Evolutionary conservation across 2,797 vertebrate genomes (phyloP), one percentile per base, ranked within the genome.

Genomic region (Spizella passerina): DNA sequence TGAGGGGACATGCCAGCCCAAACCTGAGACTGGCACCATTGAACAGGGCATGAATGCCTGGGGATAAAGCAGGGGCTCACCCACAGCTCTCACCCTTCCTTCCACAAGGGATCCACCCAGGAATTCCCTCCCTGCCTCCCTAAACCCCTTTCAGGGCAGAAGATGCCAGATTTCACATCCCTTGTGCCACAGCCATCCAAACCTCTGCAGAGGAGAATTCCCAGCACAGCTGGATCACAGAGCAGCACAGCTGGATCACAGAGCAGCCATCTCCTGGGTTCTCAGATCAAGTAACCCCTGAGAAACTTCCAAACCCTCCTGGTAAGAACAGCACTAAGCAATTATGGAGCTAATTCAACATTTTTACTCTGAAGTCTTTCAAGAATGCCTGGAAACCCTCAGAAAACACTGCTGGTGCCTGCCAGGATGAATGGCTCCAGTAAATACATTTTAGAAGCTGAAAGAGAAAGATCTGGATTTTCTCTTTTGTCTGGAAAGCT

Each of bases 21-120:
- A n/a, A 14, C 1, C 11, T 4, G 12, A 3, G 24, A 22, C 4
- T 0, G 7, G 18, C 30, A 19, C 3, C 3, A 0, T 5, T 14
- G 15, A 10, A 5, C 20, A 22, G n/a, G 17, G 12, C 46, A 14
- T 7, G 11, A 4, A 17, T 0, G 6, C 0, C 0, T 3, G 13
- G 41, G 68, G 14, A 13, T 2, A 1, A 9, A 66, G 34, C 14
- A 3, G n/a, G 19, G 16, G 1, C 4, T 0, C 14, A 19, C 43
- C 14, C 68, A n/a, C 61, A 49, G 0, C 15, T 19, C 32, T 10
- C 44, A 11, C 0, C 7, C 49, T 7, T 12, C 55, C 32, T 14
- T 14, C 23, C 41, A 17, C 8, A 4, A 3, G 41, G 52, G 10
- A 18, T 41, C 8, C 17, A 2, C 14, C 14, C 0, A 0, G n/a